A percentile compares a stretch with the other conserved stretches of the same genome.
These are phyloP conservation scores for Chascanopsetta lugubris DNA, from an alignment of 2,113 vertebrate species.

Conservation along the genomic window DNA sequence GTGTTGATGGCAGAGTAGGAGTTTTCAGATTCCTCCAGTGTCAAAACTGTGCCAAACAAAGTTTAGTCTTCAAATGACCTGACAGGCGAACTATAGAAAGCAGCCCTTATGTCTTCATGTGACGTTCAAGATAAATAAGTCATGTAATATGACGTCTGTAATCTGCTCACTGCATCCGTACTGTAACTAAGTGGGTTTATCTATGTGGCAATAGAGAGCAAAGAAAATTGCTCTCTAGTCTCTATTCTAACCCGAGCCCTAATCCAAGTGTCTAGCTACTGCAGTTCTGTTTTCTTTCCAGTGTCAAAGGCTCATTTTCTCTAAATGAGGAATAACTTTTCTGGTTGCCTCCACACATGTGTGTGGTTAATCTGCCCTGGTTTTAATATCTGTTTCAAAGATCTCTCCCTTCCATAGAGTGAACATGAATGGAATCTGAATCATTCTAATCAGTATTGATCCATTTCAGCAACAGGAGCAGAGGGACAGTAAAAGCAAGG, in stretches of 20 bases:
- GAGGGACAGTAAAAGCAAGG: no score
- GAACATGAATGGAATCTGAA: neutral
- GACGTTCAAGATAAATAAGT: slow-evolving; percentile 9
- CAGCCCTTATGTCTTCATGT: neutral
- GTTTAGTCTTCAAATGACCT: neutral
- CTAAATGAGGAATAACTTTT: neutral
- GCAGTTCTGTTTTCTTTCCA: neutral
- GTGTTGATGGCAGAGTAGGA: slow-evolving; percentile 2
- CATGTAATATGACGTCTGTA: neutral
- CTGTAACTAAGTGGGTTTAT: neutral
- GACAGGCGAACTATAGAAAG: neutral
- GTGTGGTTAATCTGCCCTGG: neutral
- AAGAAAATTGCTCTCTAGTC: neutral
- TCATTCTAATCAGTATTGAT: neutral
- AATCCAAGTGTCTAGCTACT: neutral
- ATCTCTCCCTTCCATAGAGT: neutral
- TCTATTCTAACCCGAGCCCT: no score
- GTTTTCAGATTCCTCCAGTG: neutral
- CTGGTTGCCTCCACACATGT: neutral
- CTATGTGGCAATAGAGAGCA: neutral
- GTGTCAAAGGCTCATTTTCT: neutral
- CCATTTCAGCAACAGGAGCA: no score
- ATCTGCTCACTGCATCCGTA: neutral
- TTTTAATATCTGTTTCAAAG: neutral
- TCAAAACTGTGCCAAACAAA: no score